Evolutionary conservation across 2,113 vertebrate genomes (phyloP), one percentile per base, ranked within the genome.

Genomic region (Vidua macroura): DNA sequence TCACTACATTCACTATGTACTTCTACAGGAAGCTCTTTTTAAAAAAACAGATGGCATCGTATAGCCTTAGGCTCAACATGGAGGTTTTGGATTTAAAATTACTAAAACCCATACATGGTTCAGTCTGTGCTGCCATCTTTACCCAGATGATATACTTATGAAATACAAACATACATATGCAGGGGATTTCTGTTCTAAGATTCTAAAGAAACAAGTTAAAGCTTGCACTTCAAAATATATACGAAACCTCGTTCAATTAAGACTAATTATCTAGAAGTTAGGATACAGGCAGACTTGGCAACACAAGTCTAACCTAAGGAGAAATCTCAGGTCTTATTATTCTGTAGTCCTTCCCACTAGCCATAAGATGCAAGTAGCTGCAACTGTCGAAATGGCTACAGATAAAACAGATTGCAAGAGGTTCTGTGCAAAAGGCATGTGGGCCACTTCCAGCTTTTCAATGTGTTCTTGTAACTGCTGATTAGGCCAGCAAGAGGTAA

Each of bases 151-250:
- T 51, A 15, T 31, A 51, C 43, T 66, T 78, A 64, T 2, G n/a
- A 87, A 93, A 93, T 27, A 86, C 41, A 91, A 93, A 92, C 70
- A 87, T 30, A 86, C 43, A 81, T 44, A 90, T 27, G 56, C 48
- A 83, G 31, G 55, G 58, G 18, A 88, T 68, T 92, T 88, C 85
- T 90, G 88, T 37, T 83, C 25, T 20, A 39, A 86, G n/a, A 86
- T 75, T 88, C 76, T 75, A 51, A 33, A 62, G 37, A 90, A n/a
- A 72, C 79, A 96, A 94, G 93, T 86, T 93, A 86, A 92, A 93
- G 35, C 72, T 68, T 67, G 56, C 49, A 58, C 44, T 72, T 72
- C 52, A 86, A 94, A 86, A 94, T 39, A 90, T 7, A 52, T 5
- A 69, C 0, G 0, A 90, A 93, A 53, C 23, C 15, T 81, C 0